Percentiles rank a stretch among this genome's conserved stretches.
Conservation (phyloP, 1,140 invertebrate species). For the Galleria mellonella region DNA sequence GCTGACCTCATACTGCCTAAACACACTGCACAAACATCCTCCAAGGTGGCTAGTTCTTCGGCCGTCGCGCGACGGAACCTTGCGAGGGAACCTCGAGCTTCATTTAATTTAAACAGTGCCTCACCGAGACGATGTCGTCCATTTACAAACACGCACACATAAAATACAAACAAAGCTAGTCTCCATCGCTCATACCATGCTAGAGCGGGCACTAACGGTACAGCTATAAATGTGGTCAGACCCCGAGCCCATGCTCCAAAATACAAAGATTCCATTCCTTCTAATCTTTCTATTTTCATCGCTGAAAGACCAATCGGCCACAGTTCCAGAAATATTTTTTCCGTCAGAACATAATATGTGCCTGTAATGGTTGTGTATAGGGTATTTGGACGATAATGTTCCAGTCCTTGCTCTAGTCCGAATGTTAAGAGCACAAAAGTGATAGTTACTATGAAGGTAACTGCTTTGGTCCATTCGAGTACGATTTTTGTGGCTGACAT, state of each 20-base stretch:
- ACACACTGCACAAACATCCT: conserved; percentile 86
- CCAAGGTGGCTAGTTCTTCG: conserved; percentile 79
- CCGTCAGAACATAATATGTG: conserved; percentile 83
- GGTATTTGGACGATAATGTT: conserved; percentile 82
- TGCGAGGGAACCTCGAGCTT: conserved; percentile 77
- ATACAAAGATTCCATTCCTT: conserved; percentile 80
- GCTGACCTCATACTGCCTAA: conserved; percentile 80
- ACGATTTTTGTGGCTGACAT: conserved; percentile 88
- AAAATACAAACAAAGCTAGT: conserved; percentile 76
- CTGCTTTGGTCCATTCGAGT: conserved; percentile 87
- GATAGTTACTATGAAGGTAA: conserved; percentile 87
- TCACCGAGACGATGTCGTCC: conserved; percentile 77
- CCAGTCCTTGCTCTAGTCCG: conserved; percentile 83
- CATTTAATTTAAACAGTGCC: conserved; percentile 71
- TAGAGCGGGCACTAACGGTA: conserved; percentile 74
- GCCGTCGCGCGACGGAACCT: conserved; percentile 79
- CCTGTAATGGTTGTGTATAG: conserved; percentile 79
- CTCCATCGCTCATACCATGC: conserved; percentile 75
- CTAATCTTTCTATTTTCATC: conserved; percentile 77
- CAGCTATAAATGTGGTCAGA: conserved; percentile 74
- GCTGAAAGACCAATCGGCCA: conserved; percentile 75
- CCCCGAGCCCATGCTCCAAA: conserved; percentile 77
- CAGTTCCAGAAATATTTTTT: conserved; percentile 81
- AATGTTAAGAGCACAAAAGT: conserved; percentile 85
- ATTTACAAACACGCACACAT: conserved; percentile 81